These are phyloP conservation scores for Adelphocoris suturalis DNA, from an alignment of 2,888 invertebrate species.

Conservation along the genomic window DNA sequence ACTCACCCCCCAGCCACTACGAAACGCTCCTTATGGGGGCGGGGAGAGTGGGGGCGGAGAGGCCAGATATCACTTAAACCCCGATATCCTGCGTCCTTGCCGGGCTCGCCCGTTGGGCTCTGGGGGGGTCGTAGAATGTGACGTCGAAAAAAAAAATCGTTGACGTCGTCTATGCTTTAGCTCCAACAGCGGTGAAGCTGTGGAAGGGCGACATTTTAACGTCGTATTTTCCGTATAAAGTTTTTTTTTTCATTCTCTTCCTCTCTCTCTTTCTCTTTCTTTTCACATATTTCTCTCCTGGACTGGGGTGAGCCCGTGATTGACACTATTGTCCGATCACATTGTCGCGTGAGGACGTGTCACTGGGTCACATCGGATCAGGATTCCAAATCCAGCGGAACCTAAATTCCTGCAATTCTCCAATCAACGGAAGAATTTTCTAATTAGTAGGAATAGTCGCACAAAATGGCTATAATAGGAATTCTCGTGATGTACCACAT, in stretches of 20 bases:
- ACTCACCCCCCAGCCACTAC: not conserved
- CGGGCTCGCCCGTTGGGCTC: not conserved
- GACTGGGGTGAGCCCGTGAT: not conserved
- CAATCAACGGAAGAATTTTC: no score
- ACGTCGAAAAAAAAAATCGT: not conserved
- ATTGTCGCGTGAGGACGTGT: no score
- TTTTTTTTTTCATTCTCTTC: not conserved
- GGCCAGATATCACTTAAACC: slow-evolving; percentile 51
- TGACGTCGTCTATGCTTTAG: not conserved
- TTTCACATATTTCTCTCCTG: not conserved
- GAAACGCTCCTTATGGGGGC: not conserved
- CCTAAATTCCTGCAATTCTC: no score
- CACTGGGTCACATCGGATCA: no score
- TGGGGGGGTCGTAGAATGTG: not conserved
- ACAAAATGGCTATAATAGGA: no score
- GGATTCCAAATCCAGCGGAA: no score
- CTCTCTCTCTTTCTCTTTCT: no score
- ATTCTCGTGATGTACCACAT: no score
- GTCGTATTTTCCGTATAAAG: not conserved
- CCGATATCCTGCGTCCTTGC: slow-evolving; percentile 36
- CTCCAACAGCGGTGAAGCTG: not conserved
- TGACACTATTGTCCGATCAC: not conserved
- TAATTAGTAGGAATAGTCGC: no score
- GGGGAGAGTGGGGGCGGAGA: not conserved
- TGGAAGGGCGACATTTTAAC: not conserved